Percentiles rank a stretch among this genome's conserved stretches.
These are phyloP conservation scores for Dipodomys spectabilis DNA, from an alignment of 2,113 vertebrate genomes.

Conservation along the genomic window DNA sequence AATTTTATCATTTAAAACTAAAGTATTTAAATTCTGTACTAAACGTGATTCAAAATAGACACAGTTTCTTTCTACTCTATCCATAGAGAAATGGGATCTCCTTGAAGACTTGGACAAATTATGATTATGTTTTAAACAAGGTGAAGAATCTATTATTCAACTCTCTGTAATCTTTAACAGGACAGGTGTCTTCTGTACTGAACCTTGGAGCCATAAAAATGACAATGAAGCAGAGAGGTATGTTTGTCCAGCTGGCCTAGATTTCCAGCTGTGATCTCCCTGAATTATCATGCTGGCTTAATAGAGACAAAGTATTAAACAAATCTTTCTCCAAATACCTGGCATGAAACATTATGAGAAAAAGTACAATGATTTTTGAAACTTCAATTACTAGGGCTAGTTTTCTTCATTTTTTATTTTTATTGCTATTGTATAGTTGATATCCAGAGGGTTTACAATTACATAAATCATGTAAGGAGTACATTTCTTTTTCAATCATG, in stretches of 20 bases:
- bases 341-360: not conserved
- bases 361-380: not conserved
- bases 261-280: too few species aligned
- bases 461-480: too few species aligned
- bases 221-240: too few species aligned
- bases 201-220: not conserved
- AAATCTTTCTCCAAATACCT: not conserved
- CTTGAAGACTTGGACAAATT: accelerated
- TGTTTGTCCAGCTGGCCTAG: too few species aligned
- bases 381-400: not conserved
- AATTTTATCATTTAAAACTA: not conserved
- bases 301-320: not conserved
- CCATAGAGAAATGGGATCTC: not conserved
- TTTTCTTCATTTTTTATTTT: not conserved
- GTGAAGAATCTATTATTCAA: not conserved
- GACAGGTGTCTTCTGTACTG: not conserved
- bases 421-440: too few species aligned
- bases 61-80: not conserved
- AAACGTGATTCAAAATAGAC: not conserved
- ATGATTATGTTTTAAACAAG: not conserved
- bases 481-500: too few species aligned
- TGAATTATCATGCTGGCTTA: not conserved
- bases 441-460: too few species aligned
- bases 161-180: not conserved
- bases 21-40: not conserved